Evolutionary conservation across 1,140 invertebrate genomes (phyloP), one percentile per base, ranked within the genome.

Genomic region (Drosophila repletoides): DNA sequence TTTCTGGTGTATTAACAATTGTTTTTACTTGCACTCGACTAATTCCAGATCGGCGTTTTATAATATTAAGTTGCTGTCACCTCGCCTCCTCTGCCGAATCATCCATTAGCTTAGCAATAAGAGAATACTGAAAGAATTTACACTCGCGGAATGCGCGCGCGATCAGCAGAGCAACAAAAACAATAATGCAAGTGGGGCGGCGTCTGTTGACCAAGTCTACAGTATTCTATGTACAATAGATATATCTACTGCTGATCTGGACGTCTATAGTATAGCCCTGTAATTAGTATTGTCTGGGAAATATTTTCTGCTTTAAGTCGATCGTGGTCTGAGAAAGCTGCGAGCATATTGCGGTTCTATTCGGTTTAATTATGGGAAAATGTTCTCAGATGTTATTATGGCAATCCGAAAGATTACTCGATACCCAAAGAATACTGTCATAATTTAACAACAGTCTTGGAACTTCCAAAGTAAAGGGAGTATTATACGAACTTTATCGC

Each of bases 131-230:
- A 19, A 21, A 1, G 7, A 52, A 55, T 68, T 26, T 38, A 48
- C 26, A 68, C 28, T 68, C 5, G 59, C 19, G 65, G 58, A 63
- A 68, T 63, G 48, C 40, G 58, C 58, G 45, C 41, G 41, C 58
- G 64, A 12, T 53, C 40, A 10, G n/a, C 34, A 34, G 29, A 41
- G 33, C 15, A 68, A 31, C 28, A 63, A 63, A 36, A 26, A 46
- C 40, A 63, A 63, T 53, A 63, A 48, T 68, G 49, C 31, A 34
- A 63, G 14, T 46, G 48, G n/a, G 19, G 31, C 24, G 41, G 14
- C 41, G n/a, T 49, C 38, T 68, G 58, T 72, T 72, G 64, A 67
- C 69, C 64, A 72, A 68, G 69, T 72, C 70, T 26, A 64, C 46
- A 63, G 19, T 33, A 46, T 26, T 26, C 7, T 34, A 24, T 55